Evolutionary conservation across 2,113 vertebrate species (phyloP).

Genomic region (Thinocorus orbignyianus): DNA sequence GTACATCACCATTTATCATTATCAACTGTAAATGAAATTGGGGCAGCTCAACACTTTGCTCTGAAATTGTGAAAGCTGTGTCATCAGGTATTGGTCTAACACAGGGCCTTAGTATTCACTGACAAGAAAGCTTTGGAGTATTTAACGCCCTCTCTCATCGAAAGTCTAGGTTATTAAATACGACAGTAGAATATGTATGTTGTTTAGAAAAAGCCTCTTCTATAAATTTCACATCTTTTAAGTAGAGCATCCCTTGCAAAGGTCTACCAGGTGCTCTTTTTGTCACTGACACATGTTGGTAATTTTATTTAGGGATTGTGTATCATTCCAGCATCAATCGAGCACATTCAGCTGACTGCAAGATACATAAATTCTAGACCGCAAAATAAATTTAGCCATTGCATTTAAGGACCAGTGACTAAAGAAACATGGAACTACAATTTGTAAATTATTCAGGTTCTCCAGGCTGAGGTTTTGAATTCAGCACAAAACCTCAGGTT

Average conservation of each 20-base stretch:
- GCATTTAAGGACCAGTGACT: not conserved
- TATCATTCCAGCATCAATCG: not conserved
- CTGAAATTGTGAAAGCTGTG: not conserved
- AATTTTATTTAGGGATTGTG: not conserved
- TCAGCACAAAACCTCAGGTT: not conserved
- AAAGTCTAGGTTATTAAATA: not conserved
- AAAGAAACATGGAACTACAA: not conserved
- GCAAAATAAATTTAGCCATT: not conserved
- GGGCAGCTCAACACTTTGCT: not conserved
- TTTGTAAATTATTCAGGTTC: not conserved
- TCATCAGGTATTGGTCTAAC: not conserved
- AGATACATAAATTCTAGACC: not conserved
- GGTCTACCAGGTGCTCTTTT: not conserved
- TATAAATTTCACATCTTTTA: not conserved
- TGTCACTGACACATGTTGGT: not conserved
- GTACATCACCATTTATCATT: not conserved
- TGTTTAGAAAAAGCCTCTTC: not conserved
- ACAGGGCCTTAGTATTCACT: not conserved
- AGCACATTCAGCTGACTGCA: not conserved
- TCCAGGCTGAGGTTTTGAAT: not conserved
- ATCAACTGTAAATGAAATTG: conserved; percentile 12
- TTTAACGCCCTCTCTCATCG: not conserved
- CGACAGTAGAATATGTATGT: not conserved
- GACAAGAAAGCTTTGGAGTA: conserved; percentile 1
- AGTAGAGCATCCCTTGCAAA: not conserved